Evolutionary conservation across 2,113 vertebrate species (phyloP), one percentile per base, ranked within the genome.

Genomic region (Saguinus imperator): DNA sequence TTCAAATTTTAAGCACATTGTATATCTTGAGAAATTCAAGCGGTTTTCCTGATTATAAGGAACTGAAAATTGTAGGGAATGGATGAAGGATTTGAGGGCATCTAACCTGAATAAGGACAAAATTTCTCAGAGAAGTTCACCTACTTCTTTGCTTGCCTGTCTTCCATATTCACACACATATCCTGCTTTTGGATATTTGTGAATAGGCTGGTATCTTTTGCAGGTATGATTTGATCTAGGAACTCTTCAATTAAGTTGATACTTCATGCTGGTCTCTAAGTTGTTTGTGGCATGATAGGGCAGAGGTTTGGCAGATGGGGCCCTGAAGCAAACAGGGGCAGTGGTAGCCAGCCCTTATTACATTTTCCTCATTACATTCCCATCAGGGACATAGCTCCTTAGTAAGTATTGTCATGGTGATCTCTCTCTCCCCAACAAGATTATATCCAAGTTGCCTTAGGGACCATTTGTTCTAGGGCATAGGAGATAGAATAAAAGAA

Each of bases 331-430:
- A 89, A 76, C 37, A 89, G 6, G 17, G 77, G 27, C 9, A 85
- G 29, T 11, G 16, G 14, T 79, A 66, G 29, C 35, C 75, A 40
- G 43, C 3, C 58, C 52, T 94, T 96, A 93, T 94, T 57, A 83
- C 61, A 32, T 64, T 64, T 64, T 29, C 27, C 61, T 64, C 29
- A 32, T 64, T 29, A 2, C 6, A 6, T 70, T 37, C 32, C 75
- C 93, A 45, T 43, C 8, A 50, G 94, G 70, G 35, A 95, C 21
- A 68, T 1, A 81, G 35, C 45, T 89, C 86, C 91, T 64, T 21
- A 85, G 86, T 91, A 76, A 2, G 13, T 9, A 82, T 86, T 68
- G 89, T 48, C 95, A 93, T 82, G 81, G 95, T 72, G 86, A 92
- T 16, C 66, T n/a, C n/a, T n/a, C 27, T 81, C 48, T 87, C 40